Base-by-base conservation (phyloP, 2,888 invertebrate species). In the Ennomos quercinarius region DNA sequence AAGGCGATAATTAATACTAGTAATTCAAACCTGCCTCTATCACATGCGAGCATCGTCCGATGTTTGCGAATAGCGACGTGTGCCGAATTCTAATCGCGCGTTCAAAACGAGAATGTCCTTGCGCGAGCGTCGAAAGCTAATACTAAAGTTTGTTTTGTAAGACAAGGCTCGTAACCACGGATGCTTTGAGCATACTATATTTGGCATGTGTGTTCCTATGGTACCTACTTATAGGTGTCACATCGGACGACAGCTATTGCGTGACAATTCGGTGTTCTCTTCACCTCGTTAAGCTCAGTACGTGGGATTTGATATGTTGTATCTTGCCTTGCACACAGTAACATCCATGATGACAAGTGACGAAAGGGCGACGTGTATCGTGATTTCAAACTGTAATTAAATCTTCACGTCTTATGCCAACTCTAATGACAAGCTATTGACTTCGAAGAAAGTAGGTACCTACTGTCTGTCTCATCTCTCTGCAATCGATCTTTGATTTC, bases 121-220 rank as follows among this genome's bases (percentile, higher is more conserved):
- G 88, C 84, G 81, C 74, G 71, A 66, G 66, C 71, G 71, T 74
- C 70, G 78, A 77, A 78, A 79, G 80, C 77, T 75, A 72, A 78
- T 73, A 71, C 77, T 76, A 45, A 63, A 65, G 54, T 60, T 57
- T 76, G 75, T 89, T 86, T 86, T 83, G 89, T 87, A 89, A 89
- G 79, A 77, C 73, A 73, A 71, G 74, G 72, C 69, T 76, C 80
- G 85, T 82, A 84, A 83, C 80, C 65, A 67, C 44, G 72, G 79
- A 81, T 83, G 85, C 75, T 71, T 74, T 71, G 68, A 59, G 87
- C 84, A 89, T 86, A 81, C 66, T 59, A 54, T 76, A 83, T 76
- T 64, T 40, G 44, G 58, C 44, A 37, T 57, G 47, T 58, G 45
- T 53, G 46, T 45, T 38, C 41, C 59, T 42, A 50, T 48, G 43